A percentile compares a stretch with the other conserved stretches of the same genome.
These are phyloP conservation scores for Stenolophus ochropezus DNA, from an alignment of 2,888 invertebrate species.

Conservation along the genomic window DNA sequence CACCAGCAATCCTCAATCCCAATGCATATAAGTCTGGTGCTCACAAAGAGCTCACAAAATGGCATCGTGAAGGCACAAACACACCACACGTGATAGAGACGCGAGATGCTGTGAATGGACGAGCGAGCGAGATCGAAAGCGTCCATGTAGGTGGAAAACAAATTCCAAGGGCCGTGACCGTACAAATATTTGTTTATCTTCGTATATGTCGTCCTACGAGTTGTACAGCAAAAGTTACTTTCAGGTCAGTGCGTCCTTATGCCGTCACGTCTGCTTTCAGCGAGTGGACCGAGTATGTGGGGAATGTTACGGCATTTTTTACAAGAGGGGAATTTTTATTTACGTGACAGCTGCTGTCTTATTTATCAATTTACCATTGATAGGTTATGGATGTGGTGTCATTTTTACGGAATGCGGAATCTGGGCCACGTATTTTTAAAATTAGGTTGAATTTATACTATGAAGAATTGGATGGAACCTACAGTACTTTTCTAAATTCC, in stretches of 20 bases:
- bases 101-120: neutral
- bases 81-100: slow-evolving; percentile 6
- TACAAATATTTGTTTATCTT: slow-evolving; percentile 59
- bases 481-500: too few relatives aligned
- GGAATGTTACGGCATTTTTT: slow-evolving; percentile 15
- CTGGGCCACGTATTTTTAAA: neutral
- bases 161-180: slow-evolving; percentile 53
- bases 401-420: neutral
- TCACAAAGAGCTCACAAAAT: slow-evolving; percentile 8
- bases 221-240: slow-evolving; percentile 56
- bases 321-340: neutral
- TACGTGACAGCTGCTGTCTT: slow-evolving; percentile 9
- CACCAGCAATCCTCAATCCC: neutral
- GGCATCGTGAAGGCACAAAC: slow-evolving; percentile 19
- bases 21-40: neutral
- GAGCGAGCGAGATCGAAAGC: slow-evolving; percentile 19
- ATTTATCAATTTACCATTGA: neutral
- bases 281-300: neutral
- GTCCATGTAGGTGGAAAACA: slow-evolving; percentile 32
- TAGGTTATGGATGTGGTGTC: neutral
- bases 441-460: too few relatives aligned
- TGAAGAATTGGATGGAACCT: too few relatives aligned
- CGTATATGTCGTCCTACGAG: slow-evolving; percentile 50
- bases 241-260: slow-evolving; percentile 54
- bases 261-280: slow-evolving; percentile 46